Evolutionary conservation across 2,113 vertebrate species (phyloP).

Genomic region (Thryonomys swinderianus): DNA sequence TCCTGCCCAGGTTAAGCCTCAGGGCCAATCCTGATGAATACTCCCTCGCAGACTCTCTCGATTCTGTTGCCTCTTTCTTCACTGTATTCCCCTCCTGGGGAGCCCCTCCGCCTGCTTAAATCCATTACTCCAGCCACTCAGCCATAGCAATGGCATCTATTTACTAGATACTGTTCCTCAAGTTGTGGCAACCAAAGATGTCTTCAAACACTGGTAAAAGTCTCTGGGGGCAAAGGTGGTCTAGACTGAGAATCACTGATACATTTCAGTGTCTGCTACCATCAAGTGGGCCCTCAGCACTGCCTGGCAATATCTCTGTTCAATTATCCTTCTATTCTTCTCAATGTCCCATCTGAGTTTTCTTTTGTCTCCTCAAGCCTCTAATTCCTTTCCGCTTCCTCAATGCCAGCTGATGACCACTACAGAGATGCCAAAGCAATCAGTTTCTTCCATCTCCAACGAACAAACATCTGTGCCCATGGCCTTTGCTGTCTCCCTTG

Average conservation of each 20-base stretch:
- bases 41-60: not conserved
- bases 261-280: not conserved
- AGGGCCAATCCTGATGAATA: not conserved
- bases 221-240: not conserved
- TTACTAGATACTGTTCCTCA: not conserved
- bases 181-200: not conserved
- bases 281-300: not conserved
- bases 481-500: not conserved
- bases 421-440: slow-evolving; percentile 53
- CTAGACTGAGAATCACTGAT: not conserved
- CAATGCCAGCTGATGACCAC: slow-evolving; percentile 53
- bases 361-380: slow-evolving; percentile 51
- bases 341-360: not conserved
- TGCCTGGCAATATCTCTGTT: not conserved
- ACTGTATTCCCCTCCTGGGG: not conserved
- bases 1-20: not conserved
- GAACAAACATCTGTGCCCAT: slow-evolving; percentile 60
- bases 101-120: not conserved
- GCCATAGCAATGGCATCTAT: not conserved
- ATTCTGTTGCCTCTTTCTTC: not conserved
- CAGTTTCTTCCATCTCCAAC: not conserved
- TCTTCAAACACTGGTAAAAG: not conserved
- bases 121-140: not conserved
- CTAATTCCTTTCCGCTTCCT: not conserved
- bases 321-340: not conserved